These are phyloP conservation scores for Caenorhabditis macrosperma DNA, from an alignment of 2,888 invertebrate genomes.

Conservation along the genomic window DNA sequence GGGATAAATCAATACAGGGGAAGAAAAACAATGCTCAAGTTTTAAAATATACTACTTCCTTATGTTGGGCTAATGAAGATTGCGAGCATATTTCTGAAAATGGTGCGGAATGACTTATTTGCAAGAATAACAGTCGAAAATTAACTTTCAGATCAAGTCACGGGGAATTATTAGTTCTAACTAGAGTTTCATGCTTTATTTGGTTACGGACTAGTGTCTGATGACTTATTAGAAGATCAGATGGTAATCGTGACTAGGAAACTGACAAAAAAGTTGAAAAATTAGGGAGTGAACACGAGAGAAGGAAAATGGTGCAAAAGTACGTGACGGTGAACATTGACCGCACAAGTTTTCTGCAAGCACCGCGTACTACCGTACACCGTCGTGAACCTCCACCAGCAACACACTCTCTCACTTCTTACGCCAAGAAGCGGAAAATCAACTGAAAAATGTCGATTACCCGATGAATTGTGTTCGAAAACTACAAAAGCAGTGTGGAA, in stretches of 20 bases:
- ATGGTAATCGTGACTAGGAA: constrained; percentile 31
- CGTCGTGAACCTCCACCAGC: constrained; percentile 30
- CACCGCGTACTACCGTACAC: constrained; percentile 53
- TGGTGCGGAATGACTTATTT: not conserved
- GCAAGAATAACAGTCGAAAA: not conserved
- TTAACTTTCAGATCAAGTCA: not conserved
- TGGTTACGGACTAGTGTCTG: constrained; percentile 26
- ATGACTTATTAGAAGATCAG: constrained; percentile 22
- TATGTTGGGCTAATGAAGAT: constrained; percentile 32
- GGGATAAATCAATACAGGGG: not conserved
- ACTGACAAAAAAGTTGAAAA: constrained; percentile 15
- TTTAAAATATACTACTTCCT: constrained; percentile 6
- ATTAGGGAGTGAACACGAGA: constrained; percentile 5
- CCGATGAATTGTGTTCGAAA: not conserved
- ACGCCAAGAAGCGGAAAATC: constrained; percentile 49
- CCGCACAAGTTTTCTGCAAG: constrained; percentile 59
- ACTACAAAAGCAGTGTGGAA: not conserved
- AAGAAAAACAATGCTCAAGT: not conserved
- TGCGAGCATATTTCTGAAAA: constrained; percentile 58
- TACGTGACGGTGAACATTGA: constrained; percentile 59
- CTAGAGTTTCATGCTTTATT: constrained; percentile 7
- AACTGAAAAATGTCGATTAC: constrained; percentile 51
- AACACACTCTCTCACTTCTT: constrained; percentile 17
- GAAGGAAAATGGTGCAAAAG: constrained; percentile 40
- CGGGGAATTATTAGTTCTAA: not conserved